A percentile compares a stretch with the other conserved stretches of the same genome.
phyloP scores from a whole-genome alignment of 2,888 invertebrate genomes.

The Drosophila affinis region DNA sequence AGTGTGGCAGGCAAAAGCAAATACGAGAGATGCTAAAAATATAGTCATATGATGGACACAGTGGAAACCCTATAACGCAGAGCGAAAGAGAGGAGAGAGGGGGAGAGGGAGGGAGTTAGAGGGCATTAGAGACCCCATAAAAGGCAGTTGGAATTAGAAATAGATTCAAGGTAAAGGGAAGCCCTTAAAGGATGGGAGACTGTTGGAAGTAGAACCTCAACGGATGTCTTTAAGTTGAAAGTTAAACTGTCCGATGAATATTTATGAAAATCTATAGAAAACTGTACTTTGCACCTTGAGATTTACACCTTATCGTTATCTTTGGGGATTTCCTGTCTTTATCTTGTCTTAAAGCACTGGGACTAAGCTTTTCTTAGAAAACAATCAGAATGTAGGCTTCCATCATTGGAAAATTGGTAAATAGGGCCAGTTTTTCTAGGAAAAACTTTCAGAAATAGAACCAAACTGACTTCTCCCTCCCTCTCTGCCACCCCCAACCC shows the following conservation, averaged over 20 bases:
- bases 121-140: background rate
- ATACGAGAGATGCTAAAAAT: slow-evolving; percentile 7
- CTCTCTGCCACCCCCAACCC: too few species aligned
- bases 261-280: too few species aligned
- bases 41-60: background rate
- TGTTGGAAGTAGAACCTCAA: background rate
- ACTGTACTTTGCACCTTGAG: too few species aligned
- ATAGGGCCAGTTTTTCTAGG: background rate
- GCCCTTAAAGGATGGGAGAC: background rate
- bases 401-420: background rate
- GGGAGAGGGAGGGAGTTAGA: slow-evolving; percentile 2
- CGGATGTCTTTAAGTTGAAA: too few species aligned
- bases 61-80: background rate
- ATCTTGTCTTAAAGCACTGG: too few species aligned
- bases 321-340: too few species aligned
- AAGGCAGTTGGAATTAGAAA: background rate
- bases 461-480: background rate
- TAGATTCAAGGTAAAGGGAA: background rate
- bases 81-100: background rate
- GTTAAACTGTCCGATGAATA: too few species aligned
- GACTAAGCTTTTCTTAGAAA: background rate
- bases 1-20: background rate
- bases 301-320: too few species aligned
- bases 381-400: background rate
- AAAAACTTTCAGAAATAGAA: background rate